Conservation (phyloP, 2,797 vertebrate genomes). For the Toxotes lorentzi region DNA sequence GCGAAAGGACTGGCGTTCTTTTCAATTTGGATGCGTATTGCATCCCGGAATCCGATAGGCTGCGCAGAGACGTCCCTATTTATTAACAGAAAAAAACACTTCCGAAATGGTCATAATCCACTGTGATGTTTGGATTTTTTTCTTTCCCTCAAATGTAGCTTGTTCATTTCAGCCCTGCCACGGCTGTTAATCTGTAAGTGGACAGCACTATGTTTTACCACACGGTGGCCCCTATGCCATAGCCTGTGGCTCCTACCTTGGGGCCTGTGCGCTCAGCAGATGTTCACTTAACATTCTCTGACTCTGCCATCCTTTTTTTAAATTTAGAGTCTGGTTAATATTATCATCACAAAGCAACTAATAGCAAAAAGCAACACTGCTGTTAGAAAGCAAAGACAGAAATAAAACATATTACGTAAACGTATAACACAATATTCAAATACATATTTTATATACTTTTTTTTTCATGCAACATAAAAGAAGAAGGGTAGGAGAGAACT, state of each 20-base stretch:
- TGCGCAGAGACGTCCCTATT: constrained; percentile 80
- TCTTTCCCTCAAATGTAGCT: constrained; percentile 70
- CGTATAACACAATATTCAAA: background rate
- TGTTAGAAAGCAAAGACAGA: background rate
- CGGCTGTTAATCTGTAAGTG: constrained; percentile 76
- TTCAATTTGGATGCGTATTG: constrained; percentile 93
- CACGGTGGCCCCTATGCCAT: constrained; percentile 73
- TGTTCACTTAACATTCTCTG: constrained; percentile 30
- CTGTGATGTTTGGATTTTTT: constrained; percentile 71
- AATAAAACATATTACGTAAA: no score
- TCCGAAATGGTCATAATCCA: constrained; percentile 85
- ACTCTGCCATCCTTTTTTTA: background rate
- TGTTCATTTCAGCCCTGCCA: constrained; percentile 78
- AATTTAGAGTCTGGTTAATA: background rate
- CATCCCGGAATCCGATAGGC: constrained; percentile 87
- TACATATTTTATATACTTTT: background rate
- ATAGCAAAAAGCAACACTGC: background rate
- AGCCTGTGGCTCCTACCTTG: constrained; percentile 25
- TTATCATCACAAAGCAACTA: background rate
- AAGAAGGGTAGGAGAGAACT: no score
- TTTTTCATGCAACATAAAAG: background rate
- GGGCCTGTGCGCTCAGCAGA: constrained; percentile 21
- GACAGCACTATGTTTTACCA: constrained; percentile 66
- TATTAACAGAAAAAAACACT: constrained; percentile 79
- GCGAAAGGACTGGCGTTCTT: constrained; percentile 89